phyloP scores from a whole-genome alignment of 1,140 invertebrate genomes.

The Sarcophaga bullata region DNA sequence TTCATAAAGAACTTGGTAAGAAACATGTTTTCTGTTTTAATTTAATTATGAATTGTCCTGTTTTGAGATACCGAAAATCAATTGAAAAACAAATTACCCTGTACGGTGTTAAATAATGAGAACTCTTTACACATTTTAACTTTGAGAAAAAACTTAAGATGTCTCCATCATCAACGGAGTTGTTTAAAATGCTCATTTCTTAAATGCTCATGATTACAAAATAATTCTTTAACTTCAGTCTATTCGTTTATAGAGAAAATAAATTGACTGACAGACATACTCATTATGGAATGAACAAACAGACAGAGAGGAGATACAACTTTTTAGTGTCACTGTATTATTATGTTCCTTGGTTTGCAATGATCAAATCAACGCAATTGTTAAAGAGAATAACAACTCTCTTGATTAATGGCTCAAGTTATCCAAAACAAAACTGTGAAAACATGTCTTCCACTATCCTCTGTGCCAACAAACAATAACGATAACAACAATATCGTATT shows the following conservation, averaged over 20 bases:
- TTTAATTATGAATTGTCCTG: too few relatives aligned
- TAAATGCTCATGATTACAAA: constrained; percentile 24
- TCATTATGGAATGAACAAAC: too few relatives aligned
- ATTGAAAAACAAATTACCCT: neutral
- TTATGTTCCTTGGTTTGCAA: too few relatives aligned
- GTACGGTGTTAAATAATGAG: neutral
- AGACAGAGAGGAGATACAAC: neutral
- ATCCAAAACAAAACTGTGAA: constrained; percentile 22
- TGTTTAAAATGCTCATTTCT: constrained; percentile 22
- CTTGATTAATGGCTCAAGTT: constrained; percentile 29
- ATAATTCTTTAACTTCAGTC: too few relatives aligned
- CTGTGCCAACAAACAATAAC: too few relatives aligned
- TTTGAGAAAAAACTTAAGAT: neutral
- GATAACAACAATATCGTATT: neutral
- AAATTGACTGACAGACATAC: neutral
- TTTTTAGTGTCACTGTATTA: neutral
- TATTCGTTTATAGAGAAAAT: neutral
- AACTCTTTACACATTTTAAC: neutral
- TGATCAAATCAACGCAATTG: constrained; percentile 32
- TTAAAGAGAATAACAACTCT: neutral
- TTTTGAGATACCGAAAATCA: neutral
- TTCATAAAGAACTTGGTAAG: too few relatives aligned
- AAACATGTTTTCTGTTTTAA: too few relatives aligned
- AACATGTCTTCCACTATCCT: too few relatives aligned
- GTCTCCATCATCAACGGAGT: neutral